Conservation (phyloP, 2,797 vertebrate species). For the Discoglossus pictus region DNA sequence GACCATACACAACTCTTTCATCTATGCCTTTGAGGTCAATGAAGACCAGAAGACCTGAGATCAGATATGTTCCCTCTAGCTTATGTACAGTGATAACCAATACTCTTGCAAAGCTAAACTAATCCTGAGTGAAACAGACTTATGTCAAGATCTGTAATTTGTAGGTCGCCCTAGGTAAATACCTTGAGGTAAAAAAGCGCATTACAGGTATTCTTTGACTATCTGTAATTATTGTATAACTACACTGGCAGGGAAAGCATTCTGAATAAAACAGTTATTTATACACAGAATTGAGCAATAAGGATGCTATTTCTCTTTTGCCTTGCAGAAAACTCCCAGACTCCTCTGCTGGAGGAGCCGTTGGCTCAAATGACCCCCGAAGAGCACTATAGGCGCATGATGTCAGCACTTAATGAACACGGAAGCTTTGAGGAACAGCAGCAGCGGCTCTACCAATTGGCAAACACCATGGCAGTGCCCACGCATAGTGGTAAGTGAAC, state of each 20-base stretch:
- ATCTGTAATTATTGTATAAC: too few relatives aligned
- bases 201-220: too few relatives aligned
- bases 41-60: not conserved
- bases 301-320: not conserved
- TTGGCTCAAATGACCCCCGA: conserved; percentile 91
- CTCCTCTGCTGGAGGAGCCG: conserved; percentile 79
- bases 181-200: too few relatives aligned
- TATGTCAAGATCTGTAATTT: not conserved
- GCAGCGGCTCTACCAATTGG: conserved; percentile 91
- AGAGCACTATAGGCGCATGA: conserved; percentile 93
- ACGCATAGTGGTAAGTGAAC: conserved; percentile 76
- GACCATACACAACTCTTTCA: too few relatives aligned
- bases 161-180: not conserved
- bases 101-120: not conserved
- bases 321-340: conserved; percentile 82
- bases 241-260: too few relatives aligned
- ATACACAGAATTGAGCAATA: not conserved
- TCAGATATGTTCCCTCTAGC: not conserved
- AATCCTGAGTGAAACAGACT: not conserved
- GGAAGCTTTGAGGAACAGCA: conserved; percentile 90
- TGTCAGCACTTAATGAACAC: conserved; percentile 90
- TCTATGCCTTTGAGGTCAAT: not conserved
- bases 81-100: not conserved
- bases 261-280: too few relatives aligned
- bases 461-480: conserved; percentile 88